Conservation (phyloP, 2,797 vertebrate genomes). For the Alosa sapidissima region DNA sequence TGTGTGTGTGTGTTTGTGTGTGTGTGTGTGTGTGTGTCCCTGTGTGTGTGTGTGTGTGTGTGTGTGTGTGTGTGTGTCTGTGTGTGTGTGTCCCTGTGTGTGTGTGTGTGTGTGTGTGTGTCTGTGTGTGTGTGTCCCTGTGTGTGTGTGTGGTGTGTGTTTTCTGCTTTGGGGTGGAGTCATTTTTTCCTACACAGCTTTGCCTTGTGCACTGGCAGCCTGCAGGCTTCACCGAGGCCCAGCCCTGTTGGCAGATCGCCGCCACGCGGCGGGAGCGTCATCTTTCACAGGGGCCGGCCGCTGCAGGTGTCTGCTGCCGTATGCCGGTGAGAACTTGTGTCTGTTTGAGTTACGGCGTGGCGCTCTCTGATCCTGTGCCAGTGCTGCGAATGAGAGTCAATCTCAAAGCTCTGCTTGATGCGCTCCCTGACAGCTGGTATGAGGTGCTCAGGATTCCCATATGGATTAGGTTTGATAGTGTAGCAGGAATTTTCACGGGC, state of each 20-base stretch:
- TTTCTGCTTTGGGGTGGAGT: not conserved
- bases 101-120: too few species aligned
- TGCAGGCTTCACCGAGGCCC: not conserved
- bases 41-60: too few species aligned
- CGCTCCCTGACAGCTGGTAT: not conserved
- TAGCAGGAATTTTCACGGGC: not conserved
- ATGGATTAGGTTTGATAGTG: not conserved
- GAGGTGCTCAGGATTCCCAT: not conserved
- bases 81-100: not conserved
- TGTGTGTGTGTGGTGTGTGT: not conserved
- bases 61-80: too few species aligned
- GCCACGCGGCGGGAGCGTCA: not conserved
- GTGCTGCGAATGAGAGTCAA: conserved; percentile 43
- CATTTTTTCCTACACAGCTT: not conserved
- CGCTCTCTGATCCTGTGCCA: conserved; percentile 56
- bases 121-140: too few species aligned
- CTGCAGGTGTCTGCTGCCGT: not conserved
- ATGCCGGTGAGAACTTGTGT: conserved; percentile 7
- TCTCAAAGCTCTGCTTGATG: conserved; percentile 47
- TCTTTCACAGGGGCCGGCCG: not conserved
- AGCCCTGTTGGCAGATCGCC: not conserved
- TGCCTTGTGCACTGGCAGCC: not conserved
- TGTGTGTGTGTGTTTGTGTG: too few species aligned
- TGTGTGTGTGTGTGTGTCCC: too few species aligned
- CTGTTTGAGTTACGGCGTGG: not conserved